Evolutionary conservation across 2,797 vertebrate species (phyloP).

Genomic region (Smutsia temminckii): DNA sequence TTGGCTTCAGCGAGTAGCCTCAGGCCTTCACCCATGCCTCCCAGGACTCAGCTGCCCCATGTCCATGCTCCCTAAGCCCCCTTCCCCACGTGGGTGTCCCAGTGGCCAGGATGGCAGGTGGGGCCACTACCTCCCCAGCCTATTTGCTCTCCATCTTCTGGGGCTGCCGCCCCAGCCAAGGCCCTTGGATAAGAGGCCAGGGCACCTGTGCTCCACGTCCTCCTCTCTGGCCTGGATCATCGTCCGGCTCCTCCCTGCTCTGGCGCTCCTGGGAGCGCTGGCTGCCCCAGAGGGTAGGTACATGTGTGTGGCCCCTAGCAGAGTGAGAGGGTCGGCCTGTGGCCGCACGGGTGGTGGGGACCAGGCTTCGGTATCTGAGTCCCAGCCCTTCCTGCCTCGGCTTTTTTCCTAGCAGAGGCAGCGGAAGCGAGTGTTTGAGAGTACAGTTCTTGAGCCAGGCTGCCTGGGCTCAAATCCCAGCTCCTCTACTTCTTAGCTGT

Average conservation of each 20-base stretch:
- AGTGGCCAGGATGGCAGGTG: not conserved
- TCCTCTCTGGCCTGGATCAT: not conserved
- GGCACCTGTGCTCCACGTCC: not conserved
- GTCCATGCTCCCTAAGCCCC: not conserved
- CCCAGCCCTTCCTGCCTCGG: not conserved
- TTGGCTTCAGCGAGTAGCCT: not conserved
- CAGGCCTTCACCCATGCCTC: not conserved
- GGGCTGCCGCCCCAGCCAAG: slow-evolving; percentile 9
- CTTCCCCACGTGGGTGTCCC: fast-evolving
- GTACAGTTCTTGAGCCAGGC: not conserved
- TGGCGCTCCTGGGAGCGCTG: not conserved
- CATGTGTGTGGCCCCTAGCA: not conserved
- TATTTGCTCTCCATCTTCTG: not conserved
- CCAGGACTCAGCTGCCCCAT: slow-evolving; percentile 22
- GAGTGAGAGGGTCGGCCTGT: fast-evolving
- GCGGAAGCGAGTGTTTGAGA: not conserved
- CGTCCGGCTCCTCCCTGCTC: not conserved
- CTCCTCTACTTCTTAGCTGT: not conserved
- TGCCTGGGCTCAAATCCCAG: not conserved
- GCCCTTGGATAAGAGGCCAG: slow-evolving; percentile 54
- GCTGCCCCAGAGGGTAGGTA: not conserved
- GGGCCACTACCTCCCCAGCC: not conserved
- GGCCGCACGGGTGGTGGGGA: too few relatives aligned
- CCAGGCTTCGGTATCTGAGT: not conserved
- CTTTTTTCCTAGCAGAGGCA: not conserved